These are phyloP conservation scores for Grammomys surdaster DNA, from an alignment of 2,113 vertebrate genomes.

Conservation along the genomic window DNA sequence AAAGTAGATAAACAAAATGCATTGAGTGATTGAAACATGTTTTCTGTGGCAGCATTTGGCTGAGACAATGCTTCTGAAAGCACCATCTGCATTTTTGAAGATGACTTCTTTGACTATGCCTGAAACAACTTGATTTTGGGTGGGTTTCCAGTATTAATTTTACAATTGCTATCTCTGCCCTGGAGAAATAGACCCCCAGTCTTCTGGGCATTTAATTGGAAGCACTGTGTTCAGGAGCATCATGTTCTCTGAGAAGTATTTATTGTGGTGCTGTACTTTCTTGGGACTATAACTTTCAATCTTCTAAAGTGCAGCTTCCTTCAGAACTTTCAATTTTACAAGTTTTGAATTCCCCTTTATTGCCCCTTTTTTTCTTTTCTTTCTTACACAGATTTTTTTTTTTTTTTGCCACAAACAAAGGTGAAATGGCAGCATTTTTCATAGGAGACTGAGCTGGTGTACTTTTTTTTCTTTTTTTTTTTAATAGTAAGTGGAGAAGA, in stretches of 20 bases:
- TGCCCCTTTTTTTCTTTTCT: conserved; percentile 12
- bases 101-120: background rate
- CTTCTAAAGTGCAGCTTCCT: conserved; percentile 60
- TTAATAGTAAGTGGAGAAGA: background rate
- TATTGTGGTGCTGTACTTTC: background rate
- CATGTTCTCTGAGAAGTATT: conserved; percentile 21
- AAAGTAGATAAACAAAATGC: conserved; percentile 63
- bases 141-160: conserved; percentile 48
- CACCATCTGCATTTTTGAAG: conserved; percentile 51
- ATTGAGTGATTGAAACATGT: conserved; percentile 66
- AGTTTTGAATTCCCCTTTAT: conserved; percentile 68
- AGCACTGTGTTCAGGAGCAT: background rate
- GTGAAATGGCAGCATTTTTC: conserved; percentile 60
- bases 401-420: conserved; percentile 38
- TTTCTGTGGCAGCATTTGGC: conserved; percentile 62
- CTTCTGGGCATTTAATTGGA: conserved; percentile 33
- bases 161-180: background rate
- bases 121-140: conserved; percentile 45
- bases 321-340: conserved; percentile 68
- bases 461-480: background rate
- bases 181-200: background rate
- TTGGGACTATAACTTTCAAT: conserved; percentile 27
- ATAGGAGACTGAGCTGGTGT: background rate
- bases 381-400: conserved; percentile 51
- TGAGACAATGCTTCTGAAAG: conserved; percentile 21